A percentile compares a stretch with the other conserved stretches of the same genome.
These are phyloP conservation scores for Nasonovia ribisnigri DNA, from an alignment of 2,888 invertebrate genomes.

Conservation along the genomic window DNA sequence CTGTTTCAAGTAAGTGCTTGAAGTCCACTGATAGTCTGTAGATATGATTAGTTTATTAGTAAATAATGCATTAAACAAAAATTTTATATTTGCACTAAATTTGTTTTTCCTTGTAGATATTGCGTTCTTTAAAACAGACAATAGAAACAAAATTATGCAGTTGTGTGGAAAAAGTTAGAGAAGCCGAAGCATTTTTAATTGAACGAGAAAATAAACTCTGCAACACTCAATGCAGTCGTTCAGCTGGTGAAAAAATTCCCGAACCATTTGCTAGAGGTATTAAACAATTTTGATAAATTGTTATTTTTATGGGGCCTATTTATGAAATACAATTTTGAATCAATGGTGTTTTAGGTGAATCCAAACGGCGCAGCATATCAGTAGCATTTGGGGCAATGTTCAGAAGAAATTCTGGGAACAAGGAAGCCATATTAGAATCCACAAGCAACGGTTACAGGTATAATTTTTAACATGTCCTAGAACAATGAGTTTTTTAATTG, in stretches of 20 bases:
- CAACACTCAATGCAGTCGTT: slow-evolving; percentile 53
- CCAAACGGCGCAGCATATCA: slow-evolving; percentile 82
- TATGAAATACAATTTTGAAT: neutral
- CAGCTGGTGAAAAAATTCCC: neutral
- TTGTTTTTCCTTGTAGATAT: slow-evolving; percentile 73
- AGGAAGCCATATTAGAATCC: slow-evolving; percentile 64
- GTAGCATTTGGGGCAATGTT: slow-evolving; percentile 83
- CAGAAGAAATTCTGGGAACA: slow-evolving; percentile 72
- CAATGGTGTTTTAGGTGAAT: slow-evolving; percentile 67
- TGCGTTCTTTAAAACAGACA: slow-evolving; percentile 85
- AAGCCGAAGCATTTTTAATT: slow-evolving; percentile 83
- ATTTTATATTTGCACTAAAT: neutral
- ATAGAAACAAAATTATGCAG: slow-evolving; percentile 80
- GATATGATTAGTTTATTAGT: neutral
- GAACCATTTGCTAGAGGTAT: slow-evolving; percentile 63
- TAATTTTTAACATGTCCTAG: neutral
- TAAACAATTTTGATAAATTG: neutral
- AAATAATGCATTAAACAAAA: neutral
- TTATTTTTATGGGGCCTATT: too few species aligned
- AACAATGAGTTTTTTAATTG: neutral
- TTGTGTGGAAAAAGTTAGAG: slow-evolving; percentile 77
- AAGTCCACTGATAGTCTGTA: neutral
- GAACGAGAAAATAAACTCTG: slow-evolving; percentile 83
- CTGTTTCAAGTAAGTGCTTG: slow-evolving; percentile 82
- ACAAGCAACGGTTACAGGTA: slow-evolving; percentile 64